These are phyloP conservation scores for Saccostrea cuccullata DNA, from an alignment of 1,140 invertebrate species.

Conservation along the genomic window DNA sequence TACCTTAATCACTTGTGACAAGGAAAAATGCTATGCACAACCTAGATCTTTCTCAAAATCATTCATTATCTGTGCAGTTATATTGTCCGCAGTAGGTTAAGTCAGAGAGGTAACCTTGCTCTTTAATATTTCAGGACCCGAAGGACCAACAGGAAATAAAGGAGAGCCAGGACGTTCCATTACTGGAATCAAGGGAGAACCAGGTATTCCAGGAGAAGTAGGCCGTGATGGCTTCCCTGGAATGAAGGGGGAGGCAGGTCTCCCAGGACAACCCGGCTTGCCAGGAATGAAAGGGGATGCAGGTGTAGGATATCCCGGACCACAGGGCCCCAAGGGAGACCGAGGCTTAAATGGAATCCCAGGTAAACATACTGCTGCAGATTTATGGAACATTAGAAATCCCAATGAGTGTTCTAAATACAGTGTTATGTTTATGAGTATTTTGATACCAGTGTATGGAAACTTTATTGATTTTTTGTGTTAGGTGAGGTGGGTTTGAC, in stretches of 20 bases:
- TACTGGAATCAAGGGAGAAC: conserved; percentile 43
- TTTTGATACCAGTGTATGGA: too few species aligned
- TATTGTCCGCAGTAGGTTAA: too few species aligned
- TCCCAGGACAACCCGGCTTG: conserved; percentile 15
- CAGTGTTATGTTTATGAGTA: too few species aligned
- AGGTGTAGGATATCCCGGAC: neutral
- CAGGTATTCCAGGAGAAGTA: conserved; percentile 46
- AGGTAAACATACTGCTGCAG: conserved; percentile 2
- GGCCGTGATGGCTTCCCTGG: conserved; percentile 62
- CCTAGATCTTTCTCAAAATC: too few species aligned
- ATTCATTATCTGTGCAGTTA: too few species aligned
- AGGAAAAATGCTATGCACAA: too few species aligned
- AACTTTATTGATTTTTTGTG: neutral
- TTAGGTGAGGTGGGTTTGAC: conserved; percentile 56
- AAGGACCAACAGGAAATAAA: conserved; percentile 5
- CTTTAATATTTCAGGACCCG: neutral
- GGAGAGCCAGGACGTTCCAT: conserved; percentile 34
- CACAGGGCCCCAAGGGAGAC: neutral
- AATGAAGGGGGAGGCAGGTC: conserved; percentile 41
- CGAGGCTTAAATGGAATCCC: conserved; percentile 20
- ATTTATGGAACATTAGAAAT: neutral
- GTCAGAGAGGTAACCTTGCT: too few species aligned
- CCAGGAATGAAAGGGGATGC: conserved; percentile 25
- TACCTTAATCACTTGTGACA: too few species aligned
- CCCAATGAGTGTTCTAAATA: too few species aligned